These are phyloP conservation scores for Ploceus nigricollis DNA, from an alignment of 2,113 vertebrate species.

Conservation along the genomic window DNA sequence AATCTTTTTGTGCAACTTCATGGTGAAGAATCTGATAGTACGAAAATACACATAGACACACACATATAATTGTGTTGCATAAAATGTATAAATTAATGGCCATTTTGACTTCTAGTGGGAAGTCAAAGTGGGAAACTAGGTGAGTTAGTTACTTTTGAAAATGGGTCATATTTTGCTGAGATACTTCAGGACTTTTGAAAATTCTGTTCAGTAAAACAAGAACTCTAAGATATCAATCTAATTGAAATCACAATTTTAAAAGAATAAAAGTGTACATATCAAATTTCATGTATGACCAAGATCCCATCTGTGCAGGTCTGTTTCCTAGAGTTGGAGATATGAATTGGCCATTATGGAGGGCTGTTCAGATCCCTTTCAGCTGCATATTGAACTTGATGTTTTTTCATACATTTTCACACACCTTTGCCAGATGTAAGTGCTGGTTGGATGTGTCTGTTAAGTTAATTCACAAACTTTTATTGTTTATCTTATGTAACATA, in stretches of 20 bases:
- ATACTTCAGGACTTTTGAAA: neutral
- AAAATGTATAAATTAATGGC: neutral
- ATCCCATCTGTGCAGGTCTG: neutral
- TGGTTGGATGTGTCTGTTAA: neutral
- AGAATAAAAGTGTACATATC: neutral
- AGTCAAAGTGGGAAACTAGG: neutral
- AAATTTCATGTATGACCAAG: neutral
- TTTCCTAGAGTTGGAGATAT: neutral
- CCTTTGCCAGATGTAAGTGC: neutral
- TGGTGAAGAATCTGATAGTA: neutral
- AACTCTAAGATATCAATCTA: neutral
- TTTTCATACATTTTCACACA: neutral
- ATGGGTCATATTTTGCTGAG: neutral
- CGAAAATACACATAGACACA: neutral
- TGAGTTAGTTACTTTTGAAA: neutral
- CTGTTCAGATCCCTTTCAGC: neutral
- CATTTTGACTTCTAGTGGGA: neutral
- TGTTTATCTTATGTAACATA: neutral
- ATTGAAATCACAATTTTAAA: neutral
- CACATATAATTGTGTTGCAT: neutral
- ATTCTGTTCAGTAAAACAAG: neutral
- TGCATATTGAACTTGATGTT: neutral
- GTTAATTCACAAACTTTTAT: neutral
- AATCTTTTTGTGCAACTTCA: neutral
- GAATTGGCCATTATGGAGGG: neutral